Conservation (phyloP, 2,888 invertebrate genomes). For the Balanococcus diminutus region DNA sequence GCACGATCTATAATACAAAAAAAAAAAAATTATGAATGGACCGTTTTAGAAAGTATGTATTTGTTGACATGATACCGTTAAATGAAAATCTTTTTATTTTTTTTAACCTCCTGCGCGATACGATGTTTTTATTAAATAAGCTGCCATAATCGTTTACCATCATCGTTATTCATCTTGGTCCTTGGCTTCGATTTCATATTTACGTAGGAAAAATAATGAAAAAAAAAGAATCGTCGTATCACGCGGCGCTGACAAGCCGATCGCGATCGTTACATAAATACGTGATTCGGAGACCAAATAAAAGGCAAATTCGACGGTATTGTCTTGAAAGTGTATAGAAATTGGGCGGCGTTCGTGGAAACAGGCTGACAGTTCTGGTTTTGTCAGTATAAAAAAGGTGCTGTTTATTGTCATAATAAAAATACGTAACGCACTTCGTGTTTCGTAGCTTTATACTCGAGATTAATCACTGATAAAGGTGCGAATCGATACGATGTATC, state of each 20-base stretch:
- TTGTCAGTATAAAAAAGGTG: neutral
- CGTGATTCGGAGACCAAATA: conserved; percentile 9
- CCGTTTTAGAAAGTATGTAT: neutral
- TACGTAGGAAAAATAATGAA: neutral
- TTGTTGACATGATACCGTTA: conserved; percentile 26
- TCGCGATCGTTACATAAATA: conserved; percentile 15
- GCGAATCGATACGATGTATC: neutral
- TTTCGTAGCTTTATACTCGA: neutral
- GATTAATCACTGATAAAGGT: neutral
- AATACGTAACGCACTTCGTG: neutral
- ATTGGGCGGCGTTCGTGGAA: neutral
- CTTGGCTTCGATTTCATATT: conserved; percentile 17
- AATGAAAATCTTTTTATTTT: neutral
- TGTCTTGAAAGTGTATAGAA: neutral
- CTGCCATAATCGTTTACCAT: conserved; percentile 3
- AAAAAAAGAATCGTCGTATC: neutral
- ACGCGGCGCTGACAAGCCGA: neutral
- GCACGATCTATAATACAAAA: neutral
- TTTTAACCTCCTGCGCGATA: neutral
- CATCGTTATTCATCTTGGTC: neutral
- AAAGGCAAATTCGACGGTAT: neutral
- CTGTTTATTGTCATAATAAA: neutral
- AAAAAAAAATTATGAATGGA: neutral
- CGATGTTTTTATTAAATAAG: conserved; percentile 1
- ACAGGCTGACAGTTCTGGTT: neutral